Evolutionary conservation across 2,113 vertebrate genomes (phyloP).

Genomic region (Echinops telfairi): DNA sequence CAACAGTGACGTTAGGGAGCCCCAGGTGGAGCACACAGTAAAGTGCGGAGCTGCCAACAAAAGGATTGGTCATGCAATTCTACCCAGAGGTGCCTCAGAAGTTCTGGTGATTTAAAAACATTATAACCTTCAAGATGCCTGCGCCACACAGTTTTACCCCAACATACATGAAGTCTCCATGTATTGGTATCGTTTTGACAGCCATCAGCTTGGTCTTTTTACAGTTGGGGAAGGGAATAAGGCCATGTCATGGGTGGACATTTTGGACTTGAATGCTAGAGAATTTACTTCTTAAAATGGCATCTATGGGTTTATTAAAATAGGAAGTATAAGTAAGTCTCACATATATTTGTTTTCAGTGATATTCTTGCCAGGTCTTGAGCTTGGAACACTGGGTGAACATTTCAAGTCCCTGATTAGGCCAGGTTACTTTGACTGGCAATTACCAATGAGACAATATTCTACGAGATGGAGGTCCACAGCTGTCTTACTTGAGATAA

Average conservation of each 20-base stretch:
- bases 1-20: neutral
- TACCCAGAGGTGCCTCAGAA: neutral
- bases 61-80: neutral
- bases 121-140: neutral
- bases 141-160: too few relatives aligned
- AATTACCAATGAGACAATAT: neutral
- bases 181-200: too few relatives aligned
- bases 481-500: neutral
- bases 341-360: neutral
- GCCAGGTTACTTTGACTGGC: neutral
- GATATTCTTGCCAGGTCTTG: neutral
- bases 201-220: neutral
- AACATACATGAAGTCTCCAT: too few relatives aligned
- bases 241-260: neutral
- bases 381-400: neutral
- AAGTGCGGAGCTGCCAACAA: neutral
- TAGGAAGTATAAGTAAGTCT: neutral
- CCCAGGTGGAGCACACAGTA: neutral
- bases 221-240: neutral
- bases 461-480: neutral
- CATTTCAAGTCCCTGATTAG: neutral
- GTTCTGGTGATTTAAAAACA: too few relatives aligned
- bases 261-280: constrained; percentile 24
- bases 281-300: neutral
- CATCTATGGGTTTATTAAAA: neutral